These are phyloP conservation scores for Sinocyclocheilus anophthalmus DNA, from an alignment of 2,113 vertebrate species.

Conservation along the genomic window DNA sequence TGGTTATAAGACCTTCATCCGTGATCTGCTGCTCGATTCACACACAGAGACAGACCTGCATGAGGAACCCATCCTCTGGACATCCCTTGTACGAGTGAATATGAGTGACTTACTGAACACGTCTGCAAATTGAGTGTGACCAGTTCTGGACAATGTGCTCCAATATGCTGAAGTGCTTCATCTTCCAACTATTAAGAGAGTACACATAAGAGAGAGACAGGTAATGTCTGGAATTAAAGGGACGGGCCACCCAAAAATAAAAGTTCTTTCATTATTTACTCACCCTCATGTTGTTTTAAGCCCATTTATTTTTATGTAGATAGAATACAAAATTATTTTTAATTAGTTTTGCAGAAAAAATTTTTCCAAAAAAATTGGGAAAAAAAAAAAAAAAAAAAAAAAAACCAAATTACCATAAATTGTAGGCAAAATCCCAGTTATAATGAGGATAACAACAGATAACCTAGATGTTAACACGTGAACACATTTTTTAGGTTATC, in stretches of 20 bases:
- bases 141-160: slow-evolving; percentile 92
- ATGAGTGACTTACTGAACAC: slow-evolving; percentile 86
- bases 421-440: neutral
- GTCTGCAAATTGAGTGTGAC: slow-evolving; percentile 96
- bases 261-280: neutral
- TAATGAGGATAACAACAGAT: neutral
- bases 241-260: neutral
- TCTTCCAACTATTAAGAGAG: slow-evolving; percentile 85
- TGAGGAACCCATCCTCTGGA: neutral
- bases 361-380: no score
- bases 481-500: neutral
- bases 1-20: slow-evolving; percentile 97
- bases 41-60: slow-evolving; percentile 21
- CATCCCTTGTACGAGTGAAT: neutral
- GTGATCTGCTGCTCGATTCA: slow-evolving; percentile 90
- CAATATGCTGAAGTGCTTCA: slow-evolving; percentile 95
- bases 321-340: no score
- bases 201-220: neutral
- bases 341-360: neutral
- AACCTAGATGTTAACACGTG: neutral
- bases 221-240: neutral
- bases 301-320: neutral
- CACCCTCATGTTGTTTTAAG: neutral
- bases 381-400: no score
- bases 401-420: no score